Base-by-base conservation (phyloP, 2,113 vertebrate species). In the Brachypodius melanocephalos region DNA sequence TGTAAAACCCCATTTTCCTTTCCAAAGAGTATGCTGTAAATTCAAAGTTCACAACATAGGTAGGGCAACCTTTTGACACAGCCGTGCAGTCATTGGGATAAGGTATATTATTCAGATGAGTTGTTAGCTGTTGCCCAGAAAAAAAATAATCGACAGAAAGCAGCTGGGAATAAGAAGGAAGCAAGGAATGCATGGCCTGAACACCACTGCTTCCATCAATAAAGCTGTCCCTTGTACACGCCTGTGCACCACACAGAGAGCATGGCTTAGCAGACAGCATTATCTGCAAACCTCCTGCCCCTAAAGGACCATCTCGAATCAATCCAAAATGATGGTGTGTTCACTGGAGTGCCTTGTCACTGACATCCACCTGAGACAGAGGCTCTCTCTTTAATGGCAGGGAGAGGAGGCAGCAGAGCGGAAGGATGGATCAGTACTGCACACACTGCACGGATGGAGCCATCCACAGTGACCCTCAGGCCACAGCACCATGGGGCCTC, bases 201-300 rank as follows among this genome's bases (percentile, higher is more conserved):
- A 38, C 68, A 83, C 57, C 59, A 52, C 52, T 72, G 17, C 28
- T 67, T 86, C 85, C 72, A 74, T 81, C 88, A 88, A 74, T 95
- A 94, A 88, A 84, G 29, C 68, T 95, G 43, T 81, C 32, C 73
- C 59, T 52, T 11, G 31, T 25, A 14, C 0, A 0, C 32, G 43
- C 40, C 79, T 67, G 36, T 16, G 5, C n/a, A 38, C 6, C 12
- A 29, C 0, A 0, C 24, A 21, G 51, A 62, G 62, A 17, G 40
- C 69, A 67, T 54, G n/a, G 58, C 65, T 88, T 17, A 77, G 63
- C 48, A 71, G 63, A 74, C 5, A 93, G 40, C 0, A 0, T 19
- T 88, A n/a, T 63, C 29, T 31, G 67, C 81, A 95, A 81, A 69
- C 32, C 77, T 32, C 45, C 55, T 52, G 40, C 10, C 68, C 88